phyloP scores from a whole-genome alignment of 2,113 vertebrate genomes.

The Piaya cayana region DNA sequence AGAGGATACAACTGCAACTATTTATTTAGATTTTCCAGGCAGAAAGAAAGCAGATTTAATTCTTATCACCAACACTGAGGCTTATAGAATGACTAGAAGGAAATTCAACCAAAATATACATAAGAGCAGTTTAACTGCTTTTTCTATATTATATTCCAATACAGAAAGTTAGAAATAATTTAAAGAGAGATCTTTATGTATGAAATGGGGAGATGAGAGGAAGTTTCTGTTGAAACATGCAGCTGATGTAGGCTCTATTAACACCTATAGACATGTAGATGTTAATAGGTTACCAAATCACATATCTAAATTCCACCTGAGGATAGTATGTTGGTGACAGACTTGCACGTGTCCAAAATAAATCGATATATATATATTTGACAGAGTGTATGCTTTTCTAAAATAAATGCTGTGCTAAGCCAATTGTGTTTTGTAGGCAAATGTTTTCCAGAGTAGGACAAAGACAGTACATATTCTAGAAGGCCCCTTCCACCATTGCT shows the following conservation, averaged over 20 bases:
- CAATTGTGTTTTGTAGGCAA: not conserved
- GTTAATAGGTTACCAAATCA: not conserved
- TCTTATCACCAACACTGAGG: not conserved
- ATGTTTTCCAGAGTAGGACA: not conserved
- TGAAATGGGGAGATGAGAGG: not conserved
- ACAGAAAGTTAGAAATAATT: not conserved
- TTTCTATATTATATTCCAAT: not conserved
- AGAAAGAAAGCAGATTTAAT: not conserved
- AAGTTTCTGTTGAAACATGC: not conserved
- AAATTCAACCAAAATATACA: not conserved
- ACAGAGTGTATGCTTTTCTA: not conserved
- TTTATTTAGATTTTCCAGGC: not conserved
- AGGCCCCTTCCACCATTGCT: not conserved
- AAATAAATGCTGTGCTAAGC: not conserved
- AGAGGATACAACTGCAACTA: not conserved
- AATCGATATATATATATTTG: not conserved
- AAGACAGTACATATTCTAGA: not conserved
- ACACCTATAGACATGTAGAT: conserved; percentile 1
- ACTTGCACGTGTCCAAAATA: not conserved
- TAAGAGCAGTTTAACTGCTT: not conserved
- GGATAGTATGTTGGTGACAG: not conserved
- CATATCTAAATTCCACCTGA: not conserved
- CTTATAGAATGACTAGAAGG: not conserved
- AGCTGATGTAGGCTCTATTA: not conserved
- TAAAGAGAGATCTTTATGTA: not conserved